phyloP scores from a whole-genome alignment of 2,113 vertebrate species.

The Tangachromis dhanisi region DNA sequence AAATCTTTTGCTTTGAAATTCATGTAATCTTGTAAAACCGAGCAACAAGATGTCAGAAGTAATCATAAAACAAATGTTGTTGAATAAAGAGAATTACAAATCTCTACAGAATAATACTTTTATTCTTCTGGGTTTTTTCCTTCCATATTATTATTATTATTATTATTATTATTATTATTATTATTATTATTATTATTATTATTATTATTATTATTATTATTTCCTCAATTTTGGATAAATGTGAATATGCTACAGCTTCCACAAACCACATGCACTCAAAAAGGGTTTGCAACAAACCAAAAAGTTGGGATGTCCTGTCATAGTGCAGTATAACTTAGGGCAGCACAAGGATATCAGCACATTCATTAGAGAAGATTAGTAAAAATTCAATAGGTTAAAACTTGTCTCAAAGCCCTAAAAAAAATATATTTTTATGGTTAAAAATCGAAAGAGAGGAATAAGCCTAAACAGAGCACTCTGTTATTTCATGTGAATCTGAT shows the following conservation, averaged over 20 bases:
- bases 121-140: background rate
- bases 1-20: background rate
- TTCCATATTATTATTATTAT: background rate
- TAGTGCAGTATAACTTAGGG: background rate
- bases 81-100: background rate
- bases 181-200: background rate
- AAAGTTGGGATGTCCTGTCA: background rate
- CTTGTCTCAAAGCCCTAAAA: background rate
- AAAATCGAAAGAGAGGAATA: background rate
- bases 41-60: background rate
- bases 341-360: background rate
- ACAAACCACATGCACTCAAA: background rate
- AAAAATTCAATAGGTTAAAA: background rate
- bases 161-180: background rate
- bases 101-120: background rate
- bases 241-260: background rate
- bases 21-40: background rate
- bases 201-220: background rate
- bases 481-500: background rate
- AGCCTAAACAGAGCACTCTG: background rate
- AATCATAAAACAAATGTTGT: background rate
- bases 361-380: background rate
- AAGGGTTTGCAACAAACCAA: background rate
- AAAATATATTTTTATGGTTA: background rate
- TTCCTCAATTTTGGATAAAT: background rate